Percentiles rank a stretch among this genome's conserved stretches.
Evolutionary conservation across 1,140 invertebrate species (phyloP).

Genomic region (Ptiloglossa arizonensis): DNA sequence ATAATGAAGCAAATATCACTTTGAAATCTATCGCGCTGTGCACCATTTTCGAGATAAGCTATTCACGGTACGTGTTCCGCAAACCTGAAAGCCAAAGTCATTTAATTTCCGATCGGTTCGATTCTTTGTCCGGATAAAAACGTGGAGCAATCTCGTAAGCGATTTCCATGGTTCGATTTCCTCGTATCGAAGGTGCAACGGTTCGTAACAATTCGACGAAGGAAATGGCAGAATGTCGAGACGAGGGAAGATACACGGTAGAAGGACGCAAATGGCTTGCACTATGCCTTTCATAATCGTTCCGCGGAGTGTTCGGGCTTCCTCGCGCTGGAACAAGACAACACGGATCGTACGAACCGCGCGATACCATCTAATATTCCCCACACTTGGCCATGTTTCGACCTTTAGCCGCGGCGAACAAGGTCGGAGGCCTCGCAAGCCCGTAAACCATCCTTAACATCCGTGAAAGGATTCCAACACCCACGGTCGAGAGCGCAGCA

Average conservation of each 20-base stretch:
- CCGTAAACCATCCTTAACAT: constrained; percentile 75
- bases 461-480: constrained; percentile 74
- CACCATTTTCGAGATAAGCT: too few relatives aligned
- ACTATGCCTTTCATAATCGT: constrained; percentile 24
- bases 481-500: constrained; percentile 60
- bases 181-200: too few relatives aligned
- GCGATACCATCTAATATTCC: constrained; percentile 67
- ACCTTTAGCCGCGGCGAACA: constrained; percentile 72
- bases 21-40: too few relatives aligned
- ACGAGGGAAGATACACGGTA: neutral
- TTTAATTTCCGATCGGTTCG: too few relatives aligned
- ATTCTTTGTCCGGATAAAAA: too few relatives aligned
- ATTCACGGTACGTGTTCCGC: too few relatives aligned
- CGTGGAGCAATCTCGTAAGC: too few relatives aligned
- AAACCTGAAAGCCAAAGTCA: too few relatives aligned
- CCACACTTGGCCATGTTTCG: constrained; percentile 56
- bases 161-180: too few relatives aligned
- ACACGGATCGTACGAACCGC: constrained; percentile 22
- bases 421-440: constrained; percentile 68
- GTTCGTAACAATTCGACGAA: too few relatives aligned
- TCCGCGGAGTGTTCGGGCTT: neutral
- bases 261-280: constrained; percentile 3
- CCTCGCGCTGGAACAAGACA: constrained; percentile 1
- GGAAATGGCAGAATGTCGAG: neutral
- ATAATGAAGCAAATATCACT: too few relatives aligned